Evolutionary conservation across 2,113 vertebrate genomes (phyloP).

Genomic region (Fukomys damarensis): DNA sequence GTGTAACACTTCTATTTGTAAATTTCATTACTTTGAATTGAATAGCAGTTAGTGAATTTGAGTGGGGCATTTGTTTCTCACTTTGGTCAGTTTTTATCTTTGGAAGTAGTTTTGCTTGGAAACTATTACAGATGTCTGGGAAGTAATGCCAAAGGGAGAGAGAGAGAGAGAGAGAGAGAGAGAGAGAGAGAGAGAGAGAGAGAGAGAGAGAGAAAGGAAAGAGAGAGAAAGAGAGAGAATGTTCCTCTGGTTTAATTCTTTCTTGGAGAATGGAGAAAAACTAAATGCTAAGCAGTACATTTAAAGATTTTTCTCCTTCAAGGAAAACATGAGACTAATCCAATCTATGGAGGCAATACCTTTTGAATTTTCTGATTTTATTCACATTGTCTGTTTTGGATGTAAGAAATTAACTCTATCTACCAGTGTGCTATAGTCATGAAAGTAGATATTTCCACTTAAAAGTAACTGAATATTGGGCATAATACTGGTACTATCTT

Average conservation of each 20-base stretch:
- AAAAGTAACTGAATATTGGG: not conserved
- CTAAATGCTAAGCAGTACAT: not conserved
- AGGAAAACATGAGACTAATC: not conserved
- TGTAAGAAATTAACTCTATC: not conserved
- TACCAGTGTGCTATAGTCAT: not conserved
- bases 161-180: not conserved
- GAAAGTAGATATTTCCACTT: not conserved
- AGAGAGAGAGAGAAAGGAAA: not conserved
- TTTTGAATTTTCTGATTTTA: not conserved
- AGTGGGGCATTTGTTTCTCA: not conserved
- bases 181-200: not conserved
- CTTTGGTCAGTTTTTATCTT: not conserved
- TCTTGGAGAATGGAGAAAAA: not conserved
- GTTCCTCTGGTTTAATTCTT: not conserved
- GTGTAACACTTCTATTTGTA: not conserved
- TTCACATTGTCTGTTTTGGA: not conserved
- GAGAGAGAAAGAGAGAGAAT: not conserved
- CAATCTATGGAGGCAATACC: not conserved
- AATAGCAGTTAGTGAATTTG: too few relatives aligned
- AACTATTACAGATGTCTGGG: not conserved
- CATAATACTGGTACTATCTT: not conserved
- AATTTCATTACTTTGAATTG: not conserved
- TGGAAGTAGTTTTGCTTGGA: not conserved
- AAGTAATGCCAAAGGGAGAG: not conserved
- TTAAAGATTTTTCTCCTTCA: not conserved